A percentile compares a stretch with the other conserved stretches of the same genome.
Conservation (phyloP, 1,140 invertebrate species). For the Hetaerina americana region DNA sequence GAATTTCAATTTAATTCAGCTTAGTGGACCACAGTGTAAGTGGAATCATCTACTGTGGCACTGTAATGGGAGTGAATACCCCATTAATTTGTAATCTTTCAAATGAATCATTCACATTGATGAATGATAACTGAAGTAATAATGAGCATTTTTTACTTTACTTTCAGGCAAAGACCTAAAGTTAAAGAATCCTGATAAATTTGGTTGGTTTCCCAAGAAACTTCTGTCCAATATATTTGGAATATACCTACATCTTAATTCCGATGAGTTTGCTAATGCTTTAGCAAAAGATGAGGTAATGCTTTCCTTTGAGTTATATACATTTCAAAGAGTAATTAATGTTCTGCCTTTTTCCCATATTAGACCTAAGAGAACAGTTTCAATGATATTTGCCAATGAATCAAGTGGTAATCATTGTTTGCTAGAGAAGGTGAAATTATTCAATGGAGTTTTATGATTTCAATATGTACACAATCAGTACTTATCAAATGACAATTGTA, state of each 20-base stretch:
- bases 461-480: no score
- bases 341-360: no score
- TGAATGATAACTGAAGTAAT: no score
- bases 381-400: no score
- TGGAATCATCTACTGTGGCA: conserved; percentile 11
- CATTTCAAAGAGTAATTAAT: no score
- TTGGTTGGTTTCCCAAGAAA: conserved; percentile 89
- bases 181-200: conserved; percentile 88
- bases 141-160: not conserved
- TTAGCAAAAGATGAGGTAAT: conserved; percentile 75
- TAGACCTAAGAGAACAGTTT: no score
- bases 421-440: no score
- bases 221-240: conserved; percentile 84
- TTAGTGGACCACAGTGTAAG: conserved; percentile 89
- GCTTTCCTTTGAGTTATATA: no score
- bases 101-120: no score
- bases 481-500: no score
- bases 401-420: no score
- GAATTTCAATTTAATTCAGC: conserved; percentile 91
- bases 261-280: conserved; percentile 76
- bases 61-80: not conserved
- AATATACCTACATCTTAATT: conserved; percentile 94
- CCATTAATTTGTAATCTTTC: not conserved
- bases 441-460: no score
- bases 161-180: conserved; percentile 69